These are phyloP conservation scores for Albula goreensis DNA, from an alignment of 2,113 vertebrate species.

Conservation along the genomic window DNA sequence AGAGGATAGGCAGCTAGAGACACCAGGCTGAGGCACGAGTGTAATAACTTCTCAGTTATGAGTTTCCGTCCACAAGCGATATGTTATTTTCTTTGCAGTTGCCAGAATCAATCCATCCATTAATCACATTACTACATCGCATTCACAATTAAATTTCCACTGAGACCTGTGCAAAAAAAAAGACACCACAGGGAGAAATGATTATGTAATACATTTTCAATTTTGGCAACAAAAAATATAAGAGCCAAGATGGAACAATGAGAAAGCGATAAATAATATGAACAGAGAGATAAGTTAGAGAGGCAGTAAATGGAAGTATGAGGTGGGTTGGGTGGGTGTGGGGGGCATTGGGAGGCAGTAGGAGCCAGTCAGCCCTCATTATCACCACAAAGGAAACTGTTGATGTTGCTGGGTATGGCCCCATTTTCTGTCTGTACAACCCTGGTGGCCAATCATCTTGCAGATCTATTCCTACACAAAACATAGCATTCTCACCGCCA, in stretches of 20 bases:
- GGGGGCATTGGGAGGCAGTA: background rate
- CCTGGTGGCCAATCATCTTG: too few species aligned
- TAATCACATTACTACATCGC: background rate
- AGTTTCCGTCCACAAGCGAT: background rate
- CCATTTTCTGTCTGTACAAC: background rate
- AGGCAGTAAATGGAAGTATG: background rate
- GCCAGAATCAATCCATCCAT: background rate
- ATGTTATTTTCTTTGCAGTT: background rate
- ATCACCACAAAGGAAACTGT: too few species aligned
- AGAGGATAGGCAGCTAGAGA: background rate
- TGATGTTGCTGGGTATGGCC: too few species aligned
- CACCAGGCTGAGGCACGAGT: background rate
- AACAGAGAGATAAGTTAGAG: background rate
- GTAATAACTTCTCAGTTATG: background rate
- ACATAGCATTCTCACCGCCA: background rate
- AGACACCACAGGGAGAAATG: background rate
- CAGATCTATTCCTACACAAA: too few species aligned
- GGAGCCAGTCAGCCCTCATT: background rate
- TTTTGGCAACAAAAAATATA: background rate
- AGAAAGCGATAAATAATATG: background rate
- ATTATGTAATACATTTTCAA: background rate
- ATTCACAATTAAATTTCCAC: background rate
- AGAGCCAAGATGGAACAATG: background rate
- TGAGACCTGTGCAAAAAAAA: background rate
- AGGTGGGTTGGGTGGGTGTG: background rate